Conservation (phyloP, 2,888 invertebrate genomes). For the Dastarcus helophoroides region DNA sequence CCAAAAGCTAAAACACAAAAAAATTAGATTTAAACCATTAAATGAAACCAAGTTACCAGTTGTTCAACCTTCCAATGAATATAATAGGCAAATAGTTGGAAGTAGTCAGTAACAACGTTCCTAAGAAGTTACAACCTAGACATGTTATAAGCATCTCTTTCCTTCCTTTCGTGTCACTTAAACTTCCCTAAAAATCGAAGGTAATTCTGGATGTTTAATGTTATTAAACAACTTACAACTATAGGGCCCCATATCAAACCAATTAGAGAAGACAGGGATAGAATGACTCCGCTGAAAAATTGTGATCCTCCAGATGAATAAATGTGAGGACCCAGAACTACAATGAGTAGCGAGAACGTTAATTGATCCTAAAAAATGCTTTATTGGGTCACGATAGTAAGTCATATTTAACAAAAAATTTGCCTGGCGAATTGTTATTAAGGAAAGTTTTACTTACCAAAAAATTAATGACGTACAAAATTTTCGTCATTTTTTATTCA, state of each 20-base stretch:
- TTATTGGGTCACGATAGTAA: no score
- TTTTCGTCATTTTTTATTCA: no score
- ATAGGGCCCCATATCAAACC: slow-evolving; percentile 1
- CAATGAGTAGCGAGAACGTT: not conserved
- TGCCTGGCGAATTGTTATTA: no score
- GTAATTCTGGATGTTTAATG: not conserved
- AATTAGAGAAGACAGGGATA: not conserved
- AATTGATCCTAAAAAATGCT: slow-evolving; percentile 1
- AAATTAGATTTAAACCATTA: not conserved
- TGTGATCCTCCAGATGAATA: not conserved
- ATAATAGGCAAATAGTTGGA: not conserved
- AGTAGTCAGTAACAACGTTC: not conserved
- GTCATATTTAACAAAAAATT: no score
- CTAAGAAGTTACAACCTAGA: not conserved
- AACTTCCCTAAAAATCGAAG: slow-evolving; percentile 1
- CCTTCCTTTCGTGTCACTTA: slow-evolving; percentile 1
- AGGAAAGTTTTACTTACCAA: no score
- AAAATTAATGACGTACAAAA: no score
- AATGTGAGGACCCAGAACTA: not conserved
- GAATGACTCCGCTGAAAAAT: not conserved
- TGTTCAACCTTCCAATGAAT: not conserved
- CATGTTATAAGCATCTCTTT: not conserved
- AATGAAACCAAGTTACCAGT: not conserved
- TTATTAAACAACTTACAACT: not conserved
- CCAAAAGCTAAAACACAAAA: not conserved